These are phyloP conservation scores for Ursus arctos DNA, from an alignment of 2,113 vertebrate genomes.

Conservation along the genomic window DNA sequence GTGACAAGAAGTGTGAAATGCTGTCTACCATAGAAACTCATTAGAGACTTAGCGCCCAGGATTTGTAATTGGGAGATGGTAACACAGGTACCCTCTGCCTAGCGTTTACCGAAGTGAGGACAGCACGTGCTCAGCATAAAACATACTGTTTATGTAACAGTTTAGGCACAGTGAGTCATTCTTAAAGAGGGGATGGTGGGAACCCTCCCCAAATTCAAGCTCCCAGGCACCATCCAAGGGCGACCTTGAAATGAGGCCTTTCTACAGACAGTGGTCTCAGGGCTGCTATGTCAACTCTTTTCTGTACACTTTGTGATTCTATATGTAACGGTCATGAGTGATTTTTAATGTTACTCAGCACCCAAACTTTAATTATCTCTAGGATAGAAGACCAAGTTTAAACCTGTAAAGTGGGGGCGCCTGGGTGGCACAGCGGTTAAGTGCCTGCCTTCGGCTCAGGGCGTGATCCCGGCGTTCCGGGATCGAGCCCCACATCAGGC, in stretches of 20 bases:
- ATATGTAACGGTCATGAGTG: neutral
- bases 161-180: neutral
- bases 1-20: neutral
- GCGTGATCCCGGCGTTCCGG: too few relatives aligned
- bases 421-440: too few relatives aligned
- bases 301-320: neutral
- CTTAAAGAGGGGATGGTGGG: neutral
- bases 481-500: too few relatives aligned
- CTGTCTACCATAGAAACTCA: neutral
- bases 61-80: neutral
- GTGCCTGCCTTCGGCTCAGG: too few relatives aligned
- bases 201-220: neutral
- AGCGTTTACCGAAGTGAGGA: neutral
- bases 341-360: neutral
- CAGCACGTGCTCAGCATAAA: neutral
- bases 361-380: neutral
- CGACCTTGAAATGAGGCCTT: neutral
- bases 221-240: neutral
- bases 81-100: neutral
- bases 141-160: neutral
- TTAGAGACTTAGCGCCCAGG: too few relatives aligned
- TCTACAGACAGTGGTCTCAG: neutral
- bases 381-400: neutral
- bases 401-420: neutral
- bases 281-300: neutral